A percentile compares a stretch with the other conserved stretches of the same genome.
Conservation (phyloP, 2,888 invertebrate genomes). For the Unio delphinus region DNA sequence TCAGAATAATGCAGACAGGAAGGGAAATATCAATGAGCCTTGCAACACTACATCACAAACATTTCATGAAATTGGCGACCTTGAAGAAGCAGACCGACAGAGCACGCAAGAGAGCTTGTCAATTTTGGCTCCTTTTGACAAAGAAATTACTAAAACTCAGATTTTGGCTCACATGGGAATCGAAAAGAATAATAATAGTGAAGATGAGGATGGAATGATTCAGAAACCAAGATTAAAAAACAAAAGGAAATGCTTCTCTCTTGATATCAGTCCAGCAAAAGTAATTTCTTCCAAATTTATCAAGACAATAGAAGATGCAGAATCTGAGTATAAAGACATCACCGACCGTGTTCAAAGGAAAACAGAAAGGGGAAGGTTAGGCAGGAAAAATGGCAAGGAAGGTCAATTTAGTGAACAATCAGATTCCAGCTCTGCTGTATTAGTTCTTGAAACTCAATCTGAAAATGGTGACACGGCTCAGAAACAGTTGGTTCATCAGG, state of each 20-base stretch:
- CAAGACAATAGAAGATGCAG: not conserved
- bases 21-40: too few species aligned
- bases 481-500: too few species aligned
- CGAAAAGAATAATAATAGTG: slow-evolving; percentile 10
- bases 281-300: slow-evolving; percentile 1
- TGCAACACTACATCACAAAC: too few species aligned
- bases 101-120: slow-evolving; percentile 13
- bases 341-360: too few species aligned
- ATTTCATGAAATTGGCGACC: too few species aligned
- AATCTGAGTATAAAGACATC: not conserved
- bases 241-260: slow-evolving; percentile 33
- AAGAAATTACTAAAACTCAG: not conserved
- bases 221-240: slow-evolving; percentile 5
- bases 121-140: slow-evolving; percentile 5
- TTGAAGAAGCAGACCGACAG: not conserved
- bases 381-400: too few species aligned
- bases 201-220: slow-evolving; percentile 18
- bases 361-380: too few species aligned
- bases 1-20: too few species aligned
- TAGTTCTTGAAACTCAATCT: not conserved
- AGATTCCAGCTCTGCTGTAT: not conserved
- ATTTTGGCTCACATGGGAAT: not conserved
- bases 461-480: not conserved
- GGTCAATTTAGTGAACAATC: too few species aligned
- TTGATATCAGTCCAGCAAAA: slow-evolving; percentile 23